Base-by-base conservation (phyloP, 2,888 invertebrate species). In the Theretra japonica region DNA sequence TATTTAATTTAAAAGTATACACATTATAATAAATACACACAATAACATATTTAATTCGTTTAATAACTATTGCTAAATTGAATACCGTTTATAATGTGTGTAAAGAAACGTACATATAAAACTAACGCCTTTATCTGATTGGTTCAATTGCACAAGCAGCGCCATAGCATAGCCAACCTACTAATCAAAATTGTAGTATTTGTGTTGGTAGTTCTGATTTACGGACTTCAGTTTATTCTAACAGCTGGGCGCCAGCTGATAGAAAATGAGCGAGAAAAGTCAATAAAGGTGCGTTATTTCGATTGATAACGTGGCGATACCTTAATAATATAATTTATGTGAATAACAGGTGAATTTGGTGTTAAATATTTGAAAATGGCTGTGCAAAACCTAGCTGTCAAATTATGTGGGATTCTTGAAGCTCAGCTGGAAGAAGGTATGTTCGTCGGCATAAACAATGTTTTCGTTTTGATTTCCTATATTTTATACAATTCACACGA, bases 191-290 rank as follows among this genome's bases (percentile, higher is more conserved):
- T 80, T 82, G 77, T 75, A 19, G 78, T 80, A 70, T 62, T 70
- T 58, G 74, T 78, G 88, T 91, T 93, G 91, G 88, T 77, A 72
- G 5, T 3, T 2, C 71, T 84, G 78, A 77, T 78, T 81, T 73
- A 62, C 77, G 88, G 85, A 88, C 65, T 91, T 94, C 93, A 90
- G 75, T 73, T 75, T 56, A 74, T 73, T 84, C 80, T 88, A 72
- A 90, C 94, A 94, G 94, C 94, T 94, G 94, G 89, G 86, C 87
- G 88, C 90, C 94, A 94, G 93, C 93, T 93, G 94, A 93, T 93
- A 90, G 88, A 87, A 90, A 89, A 90, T 89, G 84, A 88, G 87
- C 85, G 85, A 88, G 86, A 89, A 90, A 92, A 91, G 90, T 90
- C 90, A 91, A 91, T 91, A 90, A 83, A 84, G 81, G 81, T 83